Base-by-base conservation (phyloP, 2,797 vertebrate genomes). In the Bovichtus diacanthus region DNA sequence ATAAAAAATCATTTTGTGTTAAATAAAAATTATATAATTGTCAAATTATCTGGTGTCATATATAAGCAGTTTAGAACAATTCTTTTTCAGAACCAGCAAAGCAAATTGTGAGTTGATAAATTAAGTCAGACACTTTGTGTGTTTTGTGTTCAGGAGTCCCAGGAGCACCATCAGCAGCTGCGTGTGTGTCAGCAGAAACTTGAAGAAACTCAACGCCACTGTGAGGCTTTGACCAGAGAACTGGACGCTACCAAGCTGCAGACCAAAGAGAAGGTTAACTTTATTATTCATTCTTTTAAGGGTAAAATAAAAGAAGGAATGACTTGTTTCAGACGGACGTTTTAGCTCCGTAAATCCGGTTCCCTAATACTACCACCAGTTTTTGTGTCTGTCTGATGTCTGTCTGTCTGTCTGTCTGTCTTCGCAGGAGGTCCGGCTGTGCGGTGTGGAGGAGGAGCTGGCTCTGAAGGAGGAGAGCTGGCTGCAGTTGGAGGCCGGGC, bases 211-310 rank as follows among this genome's bases (percentile, higher is more conserved):
- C 92, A 75, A 15, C 87, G 55, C 76, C 92, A 85, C 74, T 74
- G 90, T 51, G 93, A 96, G 41, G 89, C 78, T 76, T 85, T 96
- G 76, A 89, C 67, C 62, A 86, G 60, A 78, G 93, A 96, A 79
- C 83, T 96, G 70, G 92, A 95, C 1, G 83, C 86, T 70, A 27
- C 90, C 70, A 92, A 90, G 55, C 93, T 89, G 29, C 92, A 94
- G 29, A 85, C 51, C 60, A 94, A 89, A 80, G 93, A 96, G 70
- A 95, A 93, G 93, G 96, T 97, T 86, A 86, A 64, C 34, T 16
- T 61, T 16, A 41, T 67, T 44, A n/a, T 15, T n/a, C n/a, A n/a
- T n/a, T n/a, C n/a, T n/a, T n/a, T 54, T 31, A 3, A 4, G 15
- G n/a, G 10, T 41, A 9, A 50, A 62, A 62, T 27, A 41, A 29